Percentiles rank a stretch among this genome's conserved stretches.
phyloP scores from a whole-genome alignment of 2,113 vertebrate genomes.

The Nycticryphes semicollaris region DNA sequence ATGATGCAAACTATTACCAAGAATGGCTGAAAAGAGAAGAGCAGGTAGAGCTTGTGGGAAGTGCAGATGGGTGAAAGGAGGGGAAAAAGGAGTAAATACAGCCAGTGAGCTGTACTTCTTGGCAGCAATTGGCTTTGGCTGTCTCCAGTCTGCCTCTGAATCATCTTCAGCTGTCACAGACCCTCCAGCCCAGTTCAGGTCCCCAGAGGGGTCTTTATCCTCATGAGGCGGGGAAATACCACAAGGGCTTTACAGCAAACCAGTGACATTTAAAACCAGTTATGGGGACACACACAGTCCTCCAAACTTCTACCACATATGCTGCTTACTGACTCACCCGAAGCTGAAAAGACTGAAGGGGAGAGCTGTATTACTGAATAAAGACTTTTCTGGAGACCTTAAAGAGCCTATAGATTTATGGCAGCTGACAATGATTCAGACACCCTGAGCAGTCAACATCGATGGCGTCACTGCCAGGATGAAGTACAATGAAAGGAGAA shows the following conservation, averaged over 20 bases:
- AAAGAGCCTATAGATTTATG: constrained; percentile 8
- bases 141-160: background rate
- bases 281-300: background rate
- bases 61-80: background rate
- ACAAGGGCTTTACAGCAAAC: background rate
- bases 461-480: background rate
- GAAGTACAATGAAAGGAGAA: background rate
- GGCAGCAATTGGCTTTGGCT: background rate
- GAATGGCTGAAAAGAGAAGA: background rate
- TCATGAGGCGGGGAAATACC: background rate
- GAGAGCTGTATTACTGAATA: background rate
- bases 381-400: constrained; percentile 18
- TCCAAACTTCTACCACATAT: background rate
- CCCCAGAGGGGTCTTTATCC: background rate
- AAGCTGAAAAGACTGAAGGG: background rate
- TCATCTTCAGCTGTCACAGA: background rate
- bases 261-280: background rate
- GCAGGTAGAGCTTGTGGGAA: background rate
- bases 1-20: background rate
- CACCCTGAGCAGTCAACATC: background rate
- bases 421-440: constrained; percentile 54
- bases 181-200: background rate
- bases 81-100: background rate
- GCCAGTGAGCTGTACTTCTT: background rate
- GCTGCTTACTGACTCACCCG: background rate